These are phyloP conservation scores for Leptopilina myrica DNA, from an alignment of 2,888 invertebrate genomes.

Conservation along the genomic window DNA sequence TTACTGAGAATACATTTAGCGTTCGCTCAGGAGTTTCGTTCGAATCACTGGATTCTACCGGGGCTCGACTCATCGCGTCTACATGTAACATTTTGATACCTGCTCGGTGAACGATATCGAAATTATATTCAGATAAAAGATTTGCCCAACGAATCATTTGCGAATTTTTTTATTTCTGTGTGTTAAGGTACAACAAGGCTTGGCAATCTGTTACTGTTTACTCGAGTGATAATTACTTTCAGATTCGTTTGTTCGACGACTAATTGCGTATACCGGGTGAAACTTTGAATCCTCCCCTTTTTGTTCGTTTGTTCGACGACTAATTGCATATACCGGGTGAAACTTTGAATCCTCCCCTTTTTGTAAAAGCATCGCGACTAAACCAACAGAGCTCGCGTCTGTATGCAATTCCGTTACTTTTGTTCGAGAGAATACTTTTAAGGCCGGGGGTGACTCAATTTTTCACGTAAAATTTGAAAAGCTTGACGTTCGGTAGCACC, in stretches of 20 bases:
- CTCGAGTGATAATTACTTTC: conserved; percentile 52
- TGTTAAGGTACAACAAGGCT: conserved; percentile 53
- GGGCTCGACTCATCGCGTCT: conserved; percentile 53
- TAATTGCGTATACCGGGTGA: no score
- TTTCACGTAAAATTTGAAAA: neutral
- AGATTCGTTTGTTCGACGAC: no score
- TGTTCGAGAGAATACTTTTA: neutral
- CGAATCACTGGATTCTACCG: no score
- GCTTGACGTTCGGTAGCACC: neutral
- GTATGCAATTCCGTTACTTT: conserved; percentile 49
- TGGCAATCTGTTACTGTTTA: conserved; percentile 58
- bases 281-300: no score
- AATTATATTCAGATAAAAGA: conserved; percentile 49
- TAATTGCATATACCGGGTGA: conserved; percentile 55
- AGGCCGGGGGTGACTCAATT: neutral
- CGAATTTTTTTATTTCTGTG: conserved; percentile 50
- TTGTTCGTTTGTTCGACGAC: conserved; percentile 61
- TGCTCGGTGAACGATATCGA: conserved; percentile 26
- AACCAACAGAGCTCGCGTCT: conserved; percentile 49
- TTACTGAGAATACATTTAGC: neutral
- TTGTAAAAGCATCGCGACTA: conserved; percentile 51
- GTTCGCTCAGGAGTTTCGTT: no score
- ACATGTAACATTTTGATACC: conserved; percentile 44
- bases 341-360: conserved; percentile 24
- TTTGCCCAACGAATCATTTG: conserved; percentile 53